Evolutionary conservation across 2,113 vertebrate genomes (phyloP).

Genomic region (Colinus virginianus): DNA sequence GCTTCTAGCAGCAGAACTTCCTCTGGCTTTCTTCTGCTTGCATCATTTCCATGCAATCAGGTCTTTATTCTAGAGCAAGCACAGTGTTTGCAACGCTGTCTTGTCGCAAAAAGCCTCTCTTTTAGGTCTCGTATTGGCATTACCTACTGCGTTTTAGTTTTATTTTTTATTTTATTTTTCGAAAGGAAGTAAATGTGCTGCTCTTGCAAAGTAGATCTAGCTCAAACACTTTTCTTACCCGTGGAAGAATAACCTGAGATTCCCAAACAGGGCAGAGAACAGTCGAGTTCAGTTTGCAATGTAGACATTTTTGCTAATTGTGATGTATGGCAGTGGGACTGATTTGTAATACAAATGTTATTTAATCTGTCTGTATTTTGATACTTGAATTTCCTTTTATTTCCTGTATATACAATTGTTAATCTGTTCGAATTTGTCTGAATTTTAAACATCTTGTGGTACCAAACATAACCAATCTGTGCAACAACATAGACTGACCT

Average conservation of each 20-base stretch:
- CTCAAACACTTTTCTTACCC: not conserved
- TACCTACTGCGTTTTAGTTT: not conserved
- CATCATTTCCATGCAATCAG: not conserved
- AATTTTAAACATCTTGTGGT: constrained; percentile 87
- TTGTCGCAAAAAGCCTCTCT: not conserved
- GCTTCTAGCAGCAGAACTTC: not conserved
- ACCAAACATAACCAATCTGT: constrained; percentile 83
- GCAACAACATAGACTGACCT: constrained; percentile 84
- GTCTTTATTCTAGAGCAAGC: not conserved
- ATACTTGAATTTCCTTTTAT: constrained; percentile 96
- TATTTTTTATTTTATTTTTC: not conserved
- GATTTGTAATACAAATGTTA: constrained; percentile 88
- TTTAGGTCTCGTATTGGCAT: not conserved
- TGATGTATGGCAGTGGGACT: constrained; percentile 82
- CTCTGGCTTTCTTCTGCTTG: not conserved
- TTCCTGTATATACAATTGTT: constrained; percentile 90
- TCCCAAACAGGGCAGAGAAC: constrained; percentile 40
- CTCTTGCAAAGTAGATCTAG: not conserved
- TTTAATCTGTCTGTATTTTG: constrained; percentile 97
- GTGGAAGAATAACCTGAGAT: constrained; percentile 40
- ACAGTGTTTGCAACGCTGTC: accelerated
- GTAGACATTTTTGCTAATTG: constrained; percentile 83
- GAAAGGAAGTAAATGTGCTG: constrained; percentile 1
- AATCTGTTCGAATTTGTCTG: constrained; percentile 82
- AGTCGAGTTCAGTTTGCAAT: constrained; percentile 77